Evolutionary conservation across 2,888 invertebrate genomes (phyloP).

Genomic region (Anoncus sp.): DNA sequence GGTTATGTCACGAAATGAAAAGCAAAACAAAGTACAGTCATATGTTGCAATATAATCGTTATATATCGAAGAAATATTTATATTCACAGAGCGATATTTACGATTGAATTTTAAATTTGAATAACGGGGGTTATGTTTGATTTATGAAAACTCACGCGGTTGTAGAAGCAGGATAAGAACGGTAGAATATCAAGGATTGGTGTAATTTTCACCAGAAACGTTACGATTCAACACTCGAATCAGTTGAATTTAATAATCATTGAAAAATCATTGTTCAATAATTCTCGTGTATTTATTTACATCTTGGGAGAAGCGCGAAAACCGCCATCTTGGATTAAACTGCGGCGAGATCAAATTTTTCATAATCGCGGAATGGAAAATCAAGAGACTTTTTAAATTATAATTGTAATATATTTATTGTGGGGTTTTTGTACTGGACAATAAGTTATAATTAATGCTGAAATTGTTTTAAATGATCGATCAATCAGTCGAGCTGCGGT

Average conservation of each 20-base stretch:
- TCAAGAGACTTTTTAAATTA: neutral
- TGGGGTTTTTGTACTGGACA: too few relatives aligned
- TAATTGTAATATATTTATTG: too few relatives aligned
- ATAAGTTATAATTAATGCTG: neutral
- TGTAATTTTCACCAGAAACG: neutral
- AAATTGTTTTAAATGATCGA: neutral
- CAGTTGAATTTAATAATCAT: neutral
- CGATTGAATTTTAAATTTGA: neutral
- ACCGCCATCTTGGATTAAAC: conserved; percentile 6
- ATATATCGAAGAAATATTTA: neutral
- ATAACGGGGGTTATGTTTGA: conserved; percentile 7
- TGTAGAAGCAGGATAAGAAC: neutral
- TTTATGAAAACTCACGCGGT: conserved; percentile 1
- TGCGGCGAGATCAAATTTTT: conserved; percentile 2
- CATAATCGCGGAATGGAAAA: neutral
- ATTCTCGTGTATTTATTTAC: conserved; percentile 18
- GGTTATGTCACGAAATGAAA: conserved; percentile 37
- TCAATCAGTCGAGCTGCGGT: neutral
- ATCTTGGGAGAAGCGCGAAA: neutral
- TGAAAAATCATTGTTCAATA: neutral
- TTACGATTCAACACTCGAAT: neutral
- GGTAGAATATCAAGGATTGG: neutral
- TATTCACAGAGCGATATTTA: neutral
- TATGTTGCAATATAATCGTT: conserved; percentile 1
- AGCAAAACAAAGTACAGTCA: neutral